Evolutionary conservation across 2,113 vertebrate species (phyloP).

Genomic region (Antennarius striatus): DNA sequence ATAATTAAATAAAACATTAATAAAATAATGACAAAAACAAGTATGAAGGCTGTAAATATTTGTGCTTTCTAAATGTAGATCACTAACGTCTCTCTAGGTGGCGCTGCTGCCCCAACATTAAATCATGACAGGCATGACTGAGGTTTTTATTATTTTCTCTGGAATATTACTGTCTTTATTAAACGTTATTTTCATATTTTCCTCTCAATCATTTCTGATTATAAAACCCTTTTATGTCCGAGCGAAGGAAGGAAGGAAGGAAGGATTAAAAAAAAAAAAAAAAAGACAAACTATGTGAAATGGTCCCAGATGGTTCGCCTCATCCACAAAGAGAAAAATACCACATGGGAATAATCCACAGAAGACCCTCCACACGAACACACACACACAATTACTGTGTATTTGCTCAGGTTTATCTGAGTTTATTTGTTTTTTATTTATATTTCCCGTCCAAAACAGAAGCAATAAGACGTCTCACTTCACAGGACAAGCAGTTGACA

Average conservation of each 20-base stretch:
- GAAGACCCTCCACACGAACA: not conserved
- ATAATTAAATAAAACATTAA: no score
- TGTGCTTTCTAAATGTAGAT: not conserved
- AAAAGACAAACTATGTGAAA: conserved; percentile 9
- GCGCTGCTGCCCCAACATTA: conserved; percentile 54
- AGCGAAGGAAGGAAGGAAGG: conserved; percentile 4
- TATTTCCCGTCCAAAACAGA: no score
- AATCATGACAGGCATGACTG: not conserved
- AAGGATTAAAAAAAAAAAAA: not conserved
- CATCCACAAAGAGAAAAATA: not conserved
- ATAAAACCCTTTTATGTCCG: conserved; percentile 10
- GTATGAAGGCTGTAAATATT: not conserved
- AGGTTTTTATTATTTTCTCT: conserved; percentile 16
- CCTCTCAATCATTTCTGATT: conserved; percentile 15
- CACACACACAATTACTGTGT: not conserved
- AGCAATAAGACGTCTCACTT: no score
- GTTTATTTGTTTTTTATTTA: no score
- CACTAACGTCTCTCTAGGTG: conserved; percentile 58
- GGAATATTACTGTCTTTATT: not conserved
- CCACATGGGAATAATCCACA: conserved; percentile 2
- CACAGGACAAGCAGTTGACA: no score
- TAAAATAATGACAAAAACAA: not conserved
- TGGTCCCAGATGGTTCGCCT: conserved; percentile 58
- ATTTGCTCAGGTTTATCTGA: no score
- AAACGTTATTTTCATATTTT: conserved; percentile 25